Percentiles rank a stretch among this genome's conserved stretches.
These are phyloP conservation scores for Gavia stellata DNA, from an alignment of 2,113 vertebrate species.

Conservation along the genomic window DNA sequence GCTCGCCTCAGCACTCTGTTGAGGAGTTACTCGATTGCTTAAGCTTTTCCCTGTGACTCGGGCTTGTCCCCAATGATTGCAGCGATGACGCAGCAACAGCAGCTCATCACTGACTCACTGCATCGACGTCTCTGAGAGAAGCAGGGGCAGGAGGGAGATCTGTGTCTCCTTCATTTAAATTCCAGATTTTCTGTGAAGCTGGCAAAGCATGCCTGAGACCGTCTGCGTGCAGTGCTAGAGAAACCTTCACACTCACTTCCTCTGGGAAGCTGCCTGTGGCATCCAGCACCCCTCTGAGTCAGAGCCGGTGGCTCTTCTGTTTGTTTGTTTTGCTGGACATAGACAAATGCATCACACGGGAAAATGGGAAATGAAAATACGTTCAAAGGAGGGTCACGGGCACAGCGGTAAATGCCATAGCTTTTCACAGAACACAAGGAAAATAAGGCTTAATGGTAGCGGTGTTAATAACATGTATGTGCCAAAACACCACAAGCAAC, in stretches of 20 bases:
- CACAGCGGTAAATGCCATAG: rapidly evolving
- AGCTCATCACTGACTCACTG: conserved; percentile 50
- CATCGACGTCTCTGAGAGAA: not conserved
- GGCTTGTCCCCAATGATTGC: not conserved
- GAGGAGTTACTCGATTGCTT: not conserved
- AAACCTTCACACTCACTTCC: not conserved
- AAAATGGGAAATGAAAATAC: not conserved
- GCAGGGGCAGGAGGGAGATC: not conserved
- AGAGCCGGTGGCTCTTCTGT: not conserved
- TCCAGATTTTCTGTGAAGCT: not conserved
- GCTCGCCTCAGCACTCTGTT: not conserved
- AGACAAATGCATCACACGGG: not conserved
- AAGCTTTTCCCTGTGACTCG: not conserved
- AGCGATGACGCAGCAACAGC: not conserved
- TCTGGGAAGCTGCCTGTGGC: not conserved
- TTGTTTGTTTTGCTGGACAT: not conserved
- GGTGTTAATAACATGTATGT: not conserved
- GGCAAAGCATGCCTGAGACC: not conserved
- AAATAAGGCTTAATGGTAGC: not conserved
- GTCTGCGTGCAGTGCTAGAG: rapidly evolving
- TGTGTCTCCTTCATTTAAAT: not conserved
- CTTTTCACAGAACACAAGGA: not conserved
- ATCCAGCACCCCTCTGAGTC: conserved; percentile 4
- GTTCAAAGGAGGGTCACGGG: not conserved
- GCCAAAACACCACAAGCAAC: not conserved